Conservation (phyloP, 2,113 vertebrate genomes). For the Sprattus sprattus region DNA sequence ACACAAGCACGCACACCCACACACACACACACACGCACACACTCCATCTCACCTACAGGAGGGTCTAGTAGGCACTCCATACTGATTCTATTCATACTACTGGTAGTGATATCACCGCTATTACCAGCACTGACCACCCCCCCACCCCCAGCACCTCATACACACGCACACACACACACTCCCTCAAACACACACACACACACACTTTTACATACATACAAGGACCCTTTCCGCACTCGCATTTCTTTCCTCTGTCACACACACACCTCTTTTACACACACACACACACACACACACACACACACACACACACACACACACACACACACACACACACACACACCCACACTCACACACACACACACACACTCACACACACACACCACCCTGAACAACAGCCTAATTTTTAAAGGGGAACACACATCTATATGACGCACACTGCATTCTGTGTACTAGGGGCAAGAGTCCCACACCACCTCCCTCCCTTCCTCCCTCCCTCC, state of each 20-base stretch:
- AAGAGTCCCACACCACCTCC: neutral
- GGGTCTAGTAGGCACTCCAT: constrained; percentile 1
- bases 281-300: neutral
- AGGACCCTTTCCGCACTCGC: neutral
- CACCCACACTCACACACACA: neutral
- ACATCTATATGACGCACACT: constrained; percentile 54
- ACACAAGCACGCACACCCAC: neutral
- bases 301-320: neutral
- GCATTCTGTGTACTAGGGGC: constrained; percentile 43
- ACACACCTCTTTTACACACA: neutral
- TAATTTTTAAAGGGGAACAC: constrained; percentile 40
- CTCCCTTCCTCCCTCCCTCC: constrained; percentile 41
- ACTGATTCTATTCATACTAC: constrained; percentile 28
- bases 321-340: neutral
- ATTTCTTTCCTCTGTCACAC: neutral
- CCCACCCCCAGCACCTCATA: constrained; percentile 19
- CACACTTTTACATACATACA: constrained; percentile 5
- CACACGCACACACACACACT: constrained; percentile 34
- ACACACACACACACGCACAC: neutral
- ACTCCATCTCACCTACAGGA: constrained; percentile 14
- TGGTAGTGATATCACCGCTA: constrained; percentile 29
- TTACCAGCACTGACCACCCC: constrained; percentile 38
- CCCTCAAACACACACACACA: constrained; percentile 6
- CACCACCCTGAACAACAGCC: constrained; percentile 22
- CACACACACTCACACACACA: constrained; percentile 35